Conservation (phyloP, 2,888 invertebrate genomes). For the Punctoribates punctum region DNA sequence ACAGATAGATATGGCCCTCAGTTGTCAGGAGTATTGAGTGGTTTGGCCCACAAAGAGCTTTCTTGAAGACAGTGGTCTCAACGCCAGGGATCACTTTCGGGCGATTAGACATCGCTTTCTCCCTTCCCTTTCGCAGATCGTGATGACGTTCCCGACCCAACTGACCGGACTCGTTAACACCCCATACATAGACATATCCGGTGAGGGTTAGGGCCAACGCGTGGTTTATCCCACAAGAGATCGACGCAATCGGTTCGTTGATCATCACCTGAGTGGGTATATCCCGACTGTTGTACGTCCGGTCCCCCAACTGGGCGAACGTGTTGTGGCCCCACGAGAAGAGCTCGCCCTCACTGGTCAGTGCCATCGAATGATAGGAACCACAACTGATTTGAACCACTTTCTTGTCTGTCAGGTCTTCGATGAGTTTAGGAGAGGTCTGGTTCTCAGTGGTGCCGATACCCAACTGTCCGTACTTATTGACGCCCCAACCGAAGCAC, state of each 20-base stretch:
- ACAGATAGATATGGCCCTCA: background rate
- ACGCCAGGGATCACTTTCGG: background rate
- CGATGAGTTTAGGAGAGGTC: background rate
- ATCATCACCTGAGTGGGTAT: background rate
- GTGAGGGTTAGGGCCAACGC: background rate
- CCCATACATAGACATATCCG: background rate
- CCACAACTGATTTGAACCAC: background rate
- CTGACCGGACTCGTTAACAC: background rate
- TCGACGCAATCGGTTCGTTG: background rate
- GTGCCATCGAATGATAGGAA: background rate
- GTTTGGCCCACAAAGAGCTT: background rate
- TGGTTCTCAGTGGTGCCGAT: background rate
- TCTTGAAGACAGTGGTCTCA: background rate
- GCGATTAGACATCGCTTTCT: background rate
- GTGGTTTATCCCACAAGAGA: background rate
- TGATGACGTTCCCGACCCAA: background rate
- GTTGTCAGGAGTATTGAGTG: background rate
- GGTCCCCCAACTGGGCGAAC: background rate
- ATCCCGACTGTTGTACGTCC: no score
- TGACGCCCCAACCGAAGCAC: slow-evolving; percentile 32
- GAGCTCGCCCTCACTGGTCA: background rate
- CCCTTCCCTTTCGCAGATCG: no score
- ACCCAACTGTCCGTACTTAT: slow-evolving; percentile 22
- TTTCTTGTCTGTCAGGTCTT: no score
- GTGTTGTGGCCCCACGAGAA: background rate